A percentile compares a stretch with the other conserved stretches of the same genome.
Evolutionary conservation across 2,113 vertebrate species (phyloP).

Genomic region (Paralichthys olivaceus): DNA sequence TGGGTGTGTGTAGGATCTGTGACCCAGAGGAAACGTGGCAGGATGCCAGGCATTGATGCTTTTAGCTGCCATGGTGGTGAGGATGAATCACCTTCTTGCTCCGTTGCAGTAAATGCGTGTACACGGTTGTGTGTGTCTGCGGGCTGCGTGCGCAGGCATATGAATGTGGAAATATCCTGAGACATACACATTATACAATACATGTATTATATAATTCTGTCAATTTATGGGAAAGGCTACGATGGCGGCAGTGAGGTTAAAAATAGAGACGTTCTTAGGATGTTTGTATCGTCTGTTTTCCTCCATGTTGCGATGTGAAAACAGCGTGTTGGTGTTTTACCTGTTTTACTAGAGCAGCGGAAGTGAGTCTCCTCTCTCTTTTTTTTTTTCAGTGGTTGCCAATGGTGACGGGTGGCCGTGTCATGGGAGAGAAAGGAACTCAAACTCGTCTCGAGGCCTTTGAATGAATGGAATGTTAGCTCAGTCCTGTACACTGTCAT

Average conservation of each 20-base stretch:
- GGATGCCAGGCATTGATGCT: constrained; percentile 67
- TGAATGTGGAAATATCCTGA: constrained; percentile 41
- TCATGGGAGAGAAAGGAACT: neutral
- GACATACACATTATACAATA: constrained; percentile 52
- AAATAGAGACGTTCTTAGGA: constrained; percentile 4
- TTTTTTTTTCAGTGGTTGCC: neutral
- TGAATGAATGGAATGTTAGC: neutral
- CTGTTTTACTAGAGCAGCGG: neutral
- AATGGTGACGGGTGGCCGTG: neutral
- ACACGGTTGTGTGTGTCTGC: constrained; percentile 7
- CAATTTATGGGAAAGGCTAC: constrained; percentile 8
- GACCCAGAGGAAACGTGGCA: constrained; percentile 60
- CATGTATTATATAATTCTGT: constrained; percentile 35
- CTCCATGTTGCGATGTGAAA: neutral
- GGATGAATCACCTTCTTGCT: constrained; percentile 65
- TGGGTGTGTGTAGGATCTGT: constrained; percentile 64
- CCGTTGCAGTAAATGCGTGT: constrained; percentile 36
- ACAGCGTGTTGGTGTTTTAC: neutral
- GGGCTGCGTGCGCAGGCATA: constrained; percentile 21
- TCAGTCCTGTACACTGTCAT: neutral
- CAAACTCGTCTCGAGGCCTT: neutral
- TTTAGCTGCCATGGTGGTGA: constrained; percentile 42
- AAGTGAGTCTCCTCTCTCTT: neutral
- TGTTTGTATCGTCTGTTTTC: neutral
- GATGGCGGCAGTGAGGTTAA: constrained; percentile 3